Percentiles rank a stretch among this genome's conserved stretches.
Evolutionary conservation across 2,888 invertebrate species (phyloP).

Genomic region (Argyresthia albistria): DNA sequence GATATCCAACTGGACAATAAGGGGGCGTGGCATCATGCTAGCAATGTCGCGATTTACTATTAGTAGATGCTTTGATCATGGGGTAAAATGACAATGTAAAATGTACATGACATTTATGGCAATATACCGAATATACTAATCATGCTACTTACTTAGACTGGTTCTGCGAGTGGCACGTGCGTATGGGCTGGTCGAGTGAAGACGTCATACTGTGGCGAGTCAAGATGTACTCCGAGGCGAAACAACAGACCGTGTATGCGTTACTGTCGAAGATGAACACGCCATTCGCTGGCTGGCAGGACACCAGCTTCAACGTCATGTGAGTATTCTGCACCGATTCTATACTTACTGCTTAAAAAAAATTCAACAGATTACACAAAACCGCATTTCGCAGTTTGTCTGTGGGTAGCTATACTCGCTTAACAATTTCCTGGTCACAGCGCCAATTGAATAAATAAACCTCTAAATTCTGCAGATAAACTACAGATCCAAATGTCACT

Average conservation of each 20-base stretch:
- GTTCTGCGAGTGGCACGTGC: constrained; percentile 68
- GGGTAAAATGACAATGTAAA: no score
- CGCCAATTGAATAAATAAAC: no score
- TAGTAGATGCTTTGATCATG: no score
- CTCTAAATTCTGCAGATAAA: no score
- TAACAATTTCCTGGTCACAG: background rate
- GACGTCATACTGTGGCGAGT: constrained; percentile 74
- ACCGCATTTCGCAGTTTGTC: no score
- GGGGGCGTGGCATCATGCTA: constrained; percentile 75
- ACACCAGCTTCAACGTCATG: constrained; percentile 69
- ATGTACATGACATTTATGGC: no score
- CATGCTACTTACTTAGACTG: constrained; percentile 39
- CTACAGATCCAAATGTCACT: no score
- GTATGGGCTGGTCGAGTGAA: constrained; percentile 80
- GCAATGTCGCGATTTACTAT: constrained; percentile 77
- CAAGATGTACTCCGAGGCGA: constrained; percentile 71
- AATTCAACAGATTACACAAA: no score
- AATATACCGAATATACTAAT: background rate
- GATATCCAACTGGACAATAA: constrained; percentile 75
- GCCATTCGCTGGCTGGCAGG: constrained; percentile 71
- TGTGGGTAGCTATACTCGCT: background rate
- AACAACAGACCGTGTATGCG: constrained; percentile 62
- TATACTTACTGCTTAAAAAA: no score
- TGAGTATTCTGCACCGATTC: constrained; percentile 23
- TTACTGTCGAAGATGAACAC: constrained; percentile 65